phyloP scores from a whole-genome alignment of 2,797 vertebrate species.

The Spinus pinus region DNA sequence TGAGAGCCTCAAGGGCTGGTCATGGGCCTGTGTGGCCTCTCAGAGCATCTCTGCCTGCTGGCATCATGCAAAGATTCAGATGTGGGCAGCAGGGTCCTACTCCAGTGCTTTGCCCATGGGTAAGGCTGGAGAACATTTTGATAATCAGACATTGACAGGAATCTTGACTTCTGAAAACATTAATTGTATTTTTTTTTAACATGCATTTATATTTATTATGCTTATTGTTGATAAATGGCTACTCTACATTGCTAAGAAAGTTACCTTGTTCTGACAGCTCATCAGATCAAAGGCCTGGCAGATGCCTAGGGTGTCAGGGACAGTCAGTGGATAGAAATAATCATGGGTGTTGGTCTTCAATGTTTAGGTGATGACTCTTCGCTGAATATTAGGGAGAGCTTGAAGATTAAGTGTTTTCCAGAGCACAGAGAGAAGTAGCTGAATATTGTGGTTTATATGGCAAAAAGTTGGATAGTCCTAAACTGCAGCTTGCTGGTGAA shows the following conservation, averaged over 20 bases:
- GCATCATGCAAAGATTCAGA: neutral
- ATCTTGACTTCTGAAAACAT: neutral
- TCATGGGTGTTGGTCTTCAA: rapidly evolving
- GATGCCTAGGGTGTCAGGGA: neutral
- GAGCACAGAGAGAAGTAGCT: neutral
- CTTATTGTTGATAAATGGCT: neutral
- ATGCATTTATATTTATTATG: neutral
- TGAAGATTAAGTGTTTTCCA: neutral
- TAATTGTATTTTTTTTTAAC: neutral
- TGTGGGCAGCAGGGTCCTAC: neutral
- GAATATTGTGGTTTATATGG: neutral
- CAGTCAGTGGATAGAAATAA: neutral
- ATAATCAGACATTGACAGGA: neutral
- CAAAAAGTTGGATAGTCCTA: neutral
- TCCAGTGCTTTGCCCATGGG: neutral
- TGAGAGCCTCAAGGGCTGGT: neutral
- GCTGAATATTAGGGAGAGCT: neutral
- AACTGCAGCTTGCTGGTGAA: neutral
- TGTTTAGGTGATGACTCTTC: neutral
- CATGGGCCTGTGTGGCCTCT: neutral
- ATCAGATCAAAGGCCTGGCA: neutral
- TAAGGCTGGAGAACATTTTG: neutral
- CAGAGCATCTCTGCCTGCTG: neutral
- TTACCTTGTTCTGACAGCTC: neutral
- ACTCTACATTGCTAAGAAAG: neutral